phyloP scores from a whole-genome alignment of 2,797 vertebrate genomes.

The Clarias platycephalus region DNA sequence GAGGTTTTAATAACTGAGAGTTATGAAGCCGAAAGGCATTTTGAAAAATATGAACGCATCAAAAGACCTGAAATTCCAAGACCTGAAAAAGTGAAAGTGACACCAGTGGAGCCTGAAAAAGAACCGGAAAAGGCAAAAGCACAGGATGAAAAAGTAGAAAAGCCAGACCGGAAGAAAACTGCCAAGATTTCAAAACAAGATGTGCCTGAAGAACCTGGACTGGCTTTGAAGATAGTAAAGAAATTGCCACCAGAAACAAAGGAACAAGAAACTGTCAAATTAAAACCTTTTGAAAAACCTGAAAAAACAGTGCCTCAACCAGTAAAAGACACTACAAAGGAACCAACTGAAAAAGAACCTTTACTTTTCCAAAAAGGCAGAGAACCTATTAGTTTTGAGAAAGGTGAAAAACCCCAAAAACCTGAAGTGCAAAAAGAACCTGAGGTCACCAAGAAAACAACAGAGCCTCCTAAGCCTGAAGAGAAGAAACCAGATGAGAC shows the following conservation, averaged over 20 bases:
- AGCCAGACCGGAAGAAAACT: slow-evolving; percentile 65
- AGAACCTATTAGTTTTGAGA: slow-evolving; percentile 65
- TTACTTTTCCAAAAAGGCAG: slow-evolving; percentile 64
- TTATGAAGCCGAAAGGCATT: slow-evolving; percentile 54
- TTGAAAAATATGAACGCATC: slow-evolving; percentile 53
- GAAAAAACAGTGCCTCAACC: slow-evolving; percentile 59
- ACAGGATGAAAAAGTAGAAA: slow-evolving; percentile 69
- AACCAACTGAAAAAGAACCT: slow-evolving; percentile 62
- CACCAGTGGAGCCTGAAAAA: slow-evolving; percentile 52
- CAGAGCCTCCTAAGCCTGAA: slow-evolving; percentile 53
- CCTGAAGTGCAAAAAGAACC: slow-evolving; percentile 27
- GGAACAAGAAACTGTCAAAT: slow-evolving; percentile 69
- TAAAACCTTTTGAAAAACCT: slow-evolving; percentile 77
- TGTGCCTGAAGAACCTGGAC: slow-evolving; percentile 56
- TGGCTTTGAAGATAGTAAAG: slow-evolving; percentile 70
- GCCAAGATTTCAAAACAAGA: slow-evolving; percentile 65
- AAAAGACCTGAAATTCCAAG: slow-evolving; percentile 60
- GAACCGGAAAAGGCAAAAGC: slow-evolving; percentile 57
- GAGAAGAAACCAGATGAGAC: slow-evolving; percentile 62
- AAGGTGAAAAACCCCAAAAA: slow-evolving; percentile 55
- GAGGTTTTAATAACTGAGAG: slow-evolving; percentile 62
- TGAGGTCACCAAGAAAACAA: slow-evolving; percentile 57
- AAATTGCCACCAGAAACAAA: slow-evolving; percentile 66
- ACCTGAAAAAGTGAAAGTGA: slow-evolving; percentile 62
- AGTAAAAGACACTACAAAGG: slow-evolving; percentile 62